Percentiles rank a stretch among this genome's conserved stretches.
Evolutionary conservation across 2,888 invertebrate genomes (phyloP).

Genomic region (Empis livida): DNA sequence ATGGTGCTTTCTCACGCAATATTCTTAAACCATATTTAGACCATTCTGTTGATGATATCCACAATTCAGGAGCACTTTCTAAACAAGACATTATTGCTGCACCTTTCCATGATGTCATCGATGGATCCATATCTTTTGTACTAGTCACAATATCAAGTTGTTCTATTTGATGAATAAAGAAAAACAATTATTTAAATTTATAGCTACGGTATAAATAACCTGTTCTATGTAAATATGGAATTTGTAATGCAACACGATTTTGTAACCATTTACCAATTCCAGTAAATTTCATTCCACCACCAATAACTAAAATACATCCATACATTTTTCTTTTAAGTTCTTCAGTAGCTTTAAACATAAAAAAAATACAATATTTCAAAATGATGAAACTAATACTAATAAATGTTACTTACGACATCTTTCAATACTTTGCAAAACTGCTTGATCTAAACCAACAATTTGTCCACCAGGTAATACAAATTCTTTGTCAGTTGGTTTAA

Average conservation of each 20-base stretch:
- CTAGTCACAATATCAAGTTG: constrained; percentile 80
- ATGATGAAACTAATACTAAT: background rate
- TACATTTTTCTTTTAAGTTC: constrained; percentile 91
- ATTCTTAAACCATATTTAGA: constrained; percentile 69
- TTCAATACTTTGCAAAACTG: constrained; percentile 83
- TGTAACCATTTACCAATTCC: constrained; percentile 80
- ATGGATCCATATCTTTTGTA: constrained; percentile 85
- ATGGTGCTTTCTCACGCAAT: constrained; percentile 81
- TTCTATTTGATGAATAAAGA: constrained; percentile 36
- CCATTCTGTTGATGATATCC: constrained; percentile 83
- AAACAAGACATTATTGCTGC: constrained; percentile 86
- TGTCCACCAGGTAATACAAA: constrained; percentile 63
- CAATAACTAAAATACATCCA: constrained; percentile 79
- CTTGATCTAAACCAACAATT: constrained; percentile 78
- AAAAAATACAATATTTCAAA: constrained; percentile 3
- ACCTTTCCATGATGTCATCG: constrained; percentile 87
- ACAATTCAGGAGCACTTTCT: constrained; percentile 84
- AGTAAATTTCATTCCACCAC: constrained; percentile 80
- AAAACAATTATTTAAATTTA: background rate
- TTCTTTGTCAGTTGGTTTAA: constrained; percentile 44
- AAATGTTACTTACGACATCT: constrained; percentile 51
- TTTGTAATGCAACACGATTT: constrained; percentile 70
- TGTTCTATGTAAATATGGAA: constrained; percentile 63
- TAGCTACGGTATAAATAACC: constrained; percentile 24
- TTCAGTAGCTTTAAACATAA: constrained; percentile 47